These are phyloP conservation scores for Drosophila santomea DNA, from an alignment of 1,140 invertebrate genomes.

Conservation along the genomic window DNA sequence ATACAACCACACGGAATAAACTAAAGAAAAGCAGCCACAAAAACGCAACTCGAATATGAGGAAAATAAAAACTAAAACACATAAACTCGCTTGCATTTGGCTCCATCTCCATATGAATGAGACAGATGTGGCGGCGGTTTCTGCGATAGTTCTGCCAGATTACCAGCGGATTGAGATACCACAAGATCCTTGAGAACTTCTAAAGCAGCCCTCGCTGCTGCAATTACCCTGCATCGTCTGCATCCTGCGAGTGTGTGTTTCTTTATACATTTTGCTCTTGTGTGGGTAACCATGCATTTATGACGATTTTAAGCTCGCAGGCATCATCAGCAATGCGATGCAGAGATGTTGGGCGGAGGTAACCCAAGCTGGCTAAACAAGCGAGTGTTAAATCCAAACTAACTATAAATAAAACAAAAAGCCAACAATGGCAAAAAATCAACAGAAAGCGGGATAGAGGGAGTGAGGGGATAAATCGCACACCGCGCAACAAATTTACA, in stretches of 20 bases:
- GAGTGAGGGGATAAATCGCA: not conserved
- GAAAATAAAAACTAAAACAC: constrained; percentile 70
- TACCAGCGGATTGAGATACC: constrained; percentile 22
- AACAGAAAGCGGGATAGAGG: constrained; percentile 17
- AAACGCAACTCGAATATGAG: constrained; percentile 66
- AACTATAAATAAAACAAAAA: constrained; percentile 79
- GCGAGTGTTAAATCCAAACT: constrained; percentile 74
- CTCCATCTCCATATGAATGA: constrained; percentile 31
- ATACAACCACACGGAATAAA: constrained; percentile 14
- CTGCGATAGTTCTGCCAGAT: constrained; percentile 14
- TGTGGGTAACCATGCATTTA: constrained; percentile 77
- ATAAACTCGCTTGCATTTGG: constrained; percentile 54
- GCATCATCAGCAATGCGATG: constrained; percentile 61
- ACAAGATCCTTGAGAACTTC: constrained; percentile 23
- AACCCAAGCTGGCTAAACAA: constrained; percentile 36
- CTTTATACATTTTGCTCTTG: constrained; percentile 17
- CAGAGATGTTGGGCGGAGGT: constrained; percentile 4
- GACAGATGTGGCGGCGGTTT: constrained; percentile 20
- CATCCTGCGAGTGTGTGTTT: constrained; percentile 1
- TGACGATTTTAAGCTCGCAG: constrained; percentile 75
- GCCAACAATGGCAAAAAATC: constrained; percentile 61
- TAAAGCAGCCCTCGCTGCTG: constrained; percentile 27
- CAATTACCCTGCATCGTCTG: constrained; percentile 52
- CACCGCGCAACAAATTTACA: not conserved
- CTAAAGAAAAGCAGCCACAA: constrained; percentile 25